Base-by-base conservation (phyloP, 2,888 invertebrate genomes). In the Cheilosia vernalis region DNA sequence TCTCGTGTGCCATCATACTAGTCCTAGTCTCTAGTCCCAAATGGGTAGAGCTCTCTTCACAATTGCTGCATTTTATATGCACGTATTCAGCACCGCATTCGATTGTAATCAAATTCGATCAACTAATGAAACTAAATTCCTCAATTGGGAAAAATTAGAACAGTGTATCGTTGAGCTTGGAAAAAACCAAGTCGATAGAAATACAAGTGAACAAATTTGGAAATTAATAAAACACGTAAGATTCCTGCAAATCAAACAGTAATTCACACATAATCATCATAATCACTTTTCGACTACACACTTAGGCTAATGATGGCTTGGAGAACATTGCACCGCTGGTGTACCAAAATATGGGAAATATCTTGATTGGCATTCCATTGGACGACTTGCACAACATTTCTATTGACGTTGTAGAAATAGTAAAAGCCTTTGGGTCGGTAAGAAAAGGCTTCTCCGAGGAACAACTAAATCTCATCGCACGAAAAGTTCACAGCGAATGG, bases 361-460 rank as follows among this genome's bases (percentile, higher is more conserved):
- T 88, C 4, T 61, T 90, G 2, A 87, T 79, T 0, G 94, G 93
- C 0, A 91, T 94, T 19, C 90, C 91, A 0, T 90, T 92, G 0
- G 91, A 92, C 10, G 93, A 94, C 33, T 93, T 94, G 61, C 87
- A 87, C 2, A 94, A 94, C 87, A 90, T 94, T 0, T 93, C 93
- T 0, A 88, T 94, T 10, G 91, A 91, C 69, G 92, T 92, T 67
- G 93, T 94, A 5, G 94, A 94, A 27, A 92, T 94, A 0, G 92
- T 94, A 9, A 91, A 93, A 81, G 93, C 94, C 55, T 94, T 94
- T 88, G 94, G 94, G 4, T 88, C 92, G 0, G 92, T 93, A 87
- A 93, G 93, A 49, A 37, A 42, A 19, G 87, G 87, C 17, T 89
- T 89, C 58, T 76, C 74, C 56, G 79, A 88, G 19, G 88, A 87